A percentile compares a stretch with the other conserved stretches of the same genome.
phyloP scores from a whole-genome alignment of 2,797 vertebrate genomes.

The Anableps anableps region DNA sequence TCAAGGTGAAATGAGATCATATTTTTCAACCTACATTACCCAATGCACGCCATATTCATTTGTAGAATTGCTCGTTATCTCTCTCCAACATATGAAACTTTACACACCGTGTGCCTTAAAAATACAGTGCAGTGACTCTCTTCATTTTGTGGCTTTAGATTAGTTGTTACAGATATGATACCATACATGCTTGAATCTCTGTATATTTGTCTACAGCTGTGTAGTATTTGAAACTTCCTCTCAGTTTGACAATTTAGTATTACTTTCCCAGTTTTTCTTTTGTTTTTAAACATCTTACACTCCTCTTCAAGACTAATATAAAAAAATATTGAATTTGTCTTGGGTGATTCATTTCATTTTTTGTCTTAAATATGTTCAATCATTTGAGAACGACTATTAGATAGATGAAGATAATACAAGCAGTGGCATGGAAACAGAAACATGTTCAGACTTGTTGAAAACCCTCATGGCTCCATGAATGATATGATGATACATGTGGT shows the following conservation, averaged over 20 bases:
- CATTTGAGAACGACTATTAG: constrained; percentile 10
- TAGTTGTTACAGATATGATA: neutral
- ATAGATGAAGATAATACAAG: constrained; percentile 17
- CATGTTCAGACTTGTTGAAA: constrained; percentile 31
- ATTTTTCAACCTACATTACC: constrained; percentile 20
- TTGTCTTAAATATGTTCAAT: neutral
- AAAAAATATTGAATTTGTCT: too few relatives aligned
- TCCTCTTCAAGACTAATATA: too few relatives aligned
- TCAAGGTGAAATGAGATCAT: constrained; percentile 1
- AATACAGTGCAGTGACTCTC: constrained; percentile 27
- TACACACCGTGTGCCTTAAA: constrained; percentile 49
- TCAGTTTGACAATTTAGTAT: neutral
- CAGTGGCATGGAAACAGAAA: constrained; percentile 18
- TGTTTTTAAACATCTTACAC: too few relatives aligned
- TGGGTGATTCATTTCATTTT: too few relatives aligned
- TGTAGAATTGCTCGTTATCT: constrained; percentile 37
- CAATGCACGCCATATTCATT: constrained; percentile 8
- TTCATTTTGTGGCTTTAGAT: neutral
- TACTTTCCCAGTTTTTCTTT: neutral
- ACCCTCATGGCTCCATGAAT: constrained; percentile 9
- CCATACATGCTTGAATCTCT: neutral
- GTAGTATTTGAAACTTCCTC: neutral
- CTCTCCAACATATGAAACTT: constrained; percentile 43
- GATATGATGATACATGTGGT: neutral
- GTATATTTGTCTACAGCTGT: neutral